Conservation (phyloP, 2,888 invertebrate genomes). For the Uropetala carovei region DNA sequence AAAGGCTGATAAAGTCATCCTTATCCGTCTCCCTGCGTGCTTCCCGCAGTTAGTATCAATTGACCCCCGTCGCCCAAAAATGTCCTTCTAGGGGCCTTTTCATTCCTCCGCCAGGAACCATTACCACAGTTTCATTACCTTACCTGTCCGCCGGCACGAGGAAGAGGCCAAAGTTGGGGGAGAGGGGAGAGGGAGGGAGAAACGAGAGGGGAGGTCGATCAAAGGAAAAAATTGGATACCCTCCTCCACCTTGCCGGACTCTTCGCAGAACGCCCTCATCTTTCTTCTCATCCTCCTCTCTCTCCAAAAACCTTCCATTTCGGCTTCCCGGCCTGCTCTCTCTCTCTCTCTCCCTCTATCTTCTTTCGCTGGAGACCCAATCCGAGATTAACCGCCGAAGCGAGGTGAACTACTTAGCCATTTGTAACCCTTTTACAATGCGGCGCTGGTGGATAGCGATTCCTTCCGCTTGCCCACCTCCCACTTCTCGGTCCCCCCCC, state of each 20-base stretch:
- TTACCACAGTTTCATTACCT: conserved; percentile 20
- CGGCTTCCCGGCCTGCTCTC: background rate
- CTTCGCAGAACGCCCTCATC: background rate
- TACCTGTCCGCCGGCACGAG: background rate
- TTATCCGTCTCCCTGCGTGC: background rate
- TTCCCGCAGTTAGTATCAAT: conserved; percentile 5
- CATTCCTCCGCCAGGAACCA: background rate
- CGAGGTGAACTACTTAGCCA: conserved; percentile 41
- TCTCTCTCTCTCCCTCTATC: background rate
- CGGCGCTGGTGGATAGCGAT: background rate
- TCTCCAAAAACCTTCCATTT: background rate
- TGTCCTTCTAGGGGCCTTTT: background rate
- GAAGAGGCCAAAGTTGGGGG: no score
- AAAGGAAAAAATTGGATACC: background rate
- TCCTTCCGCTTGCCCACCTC: background rate
- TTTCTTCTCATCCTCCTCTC: background rate
- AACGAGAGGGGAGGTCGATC: background rate
- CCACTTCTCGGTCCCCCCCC: background rate
- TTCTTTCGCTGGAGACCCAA: background rate
- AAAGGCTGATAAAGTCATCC: background rate
- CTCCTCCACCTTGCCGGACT: background rate
- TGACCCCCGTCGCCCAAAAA: background rate
- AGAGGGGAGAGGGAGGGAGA: background rate
- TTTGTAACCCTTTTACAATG: conserved; percentile 58
- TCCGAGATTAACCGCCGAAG: conserved; percentile 59